Evolutionary conservation across 2,113 vertebrate genomes (phyloP).

Genomic region (Gobius niger): DNA sequence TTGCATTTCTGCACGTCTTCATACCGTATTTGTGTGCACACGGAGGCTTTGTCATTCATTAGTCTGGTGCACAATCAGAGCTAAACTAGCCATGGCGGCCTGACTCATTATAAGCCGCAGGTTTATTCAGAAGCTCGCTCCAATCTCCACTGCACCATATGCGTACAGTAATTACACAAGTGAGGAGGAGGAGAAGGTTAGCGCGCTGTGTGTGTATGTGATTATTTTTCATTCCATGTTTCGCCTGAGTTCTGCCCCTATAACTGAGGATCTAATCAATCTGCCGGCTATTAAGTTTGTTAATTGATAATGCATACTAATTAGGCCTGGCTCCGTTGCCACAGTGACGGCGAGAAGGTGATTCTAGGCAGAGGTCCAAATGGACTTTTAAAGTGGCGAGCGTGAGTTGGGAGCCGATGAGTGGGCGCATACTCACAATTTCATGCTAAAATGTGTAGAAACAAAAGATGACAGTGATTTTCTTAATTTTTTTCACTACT

Average conservation of each 20-base stretch:
- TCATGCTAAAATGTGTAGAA: background rate
- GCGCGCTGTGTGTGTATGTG: conserved; percentile 81
- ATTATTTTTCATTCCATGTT: conserved; percentile 98
- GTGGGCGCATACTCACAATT: conserved; percentile 71
- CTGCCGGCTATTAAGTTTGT: conserved; percentile 99
- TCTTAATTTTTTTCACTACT: too few species aligned
- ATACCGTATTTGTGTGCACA: conserved; percentile 37
- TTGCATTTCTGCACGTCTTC: conserved; percentile 44
- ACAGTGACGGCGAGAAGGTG: conserved; percentile 96
- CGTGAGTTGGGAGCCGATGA: conserved; percentile 90
- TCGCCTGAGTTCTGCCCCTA: conserved; percentile 99
- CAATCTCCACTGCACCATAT: conserved; percentile 92
- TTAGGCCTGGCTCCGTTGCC: conserved; percentile 98
- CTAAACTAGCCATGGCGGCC: conserved; percentile 83
- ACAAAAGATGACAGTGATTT: background rate
- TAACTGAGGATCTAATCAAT: conserved; percentile 99
- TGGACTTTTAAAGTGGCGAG: conserved; percentile 98
- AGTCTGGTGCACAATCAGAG: conserved; percentile 77
- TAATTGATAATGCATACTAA: conserved; percentile 99
- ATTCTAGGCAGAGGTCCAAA: conserved; percentile 99
- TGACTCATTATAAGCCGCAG: conserved; percentile 82
- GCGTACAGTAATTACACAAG: conserved; percentile 95
- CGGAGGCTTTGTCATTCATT: conserved; percentile 75
- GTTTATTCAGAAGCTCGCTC: conserved; percentile 89
- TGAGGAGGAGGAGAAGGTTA: conserved; percentile 91